Evolutionary conservation across 2,888 invertebrate genomes (phyloP), one percentile per base, ranked within the genome.

Genomic region (Athrips mouffetella): DNA sequence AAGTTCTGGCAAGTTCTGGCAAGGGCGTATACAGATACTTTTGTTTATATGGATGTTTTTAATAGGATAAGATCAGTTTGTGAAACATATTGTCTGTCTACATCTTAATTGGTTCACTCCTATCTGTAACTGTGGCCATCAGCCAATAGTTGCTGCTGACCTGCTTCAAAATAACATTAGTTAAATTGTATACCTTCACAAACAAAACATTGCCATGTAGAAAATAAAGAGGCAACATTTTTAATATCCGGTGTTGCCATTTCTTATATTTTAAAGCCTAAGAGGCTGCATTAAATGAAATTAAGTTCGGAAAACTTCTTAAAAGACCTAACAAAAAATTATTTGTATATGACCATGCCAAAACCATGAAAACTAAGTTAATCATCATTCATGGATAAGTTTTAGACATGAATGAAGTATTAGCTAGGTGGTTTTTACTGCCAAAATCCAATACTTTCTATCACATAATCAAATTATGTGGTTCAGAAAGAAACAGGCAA

Each of bases 391-490:
- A 67, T 75, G 75, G 63, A 45, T 45, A 33, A 16, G 21, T 23
- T 11, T 44, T 21, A 44, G 11, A 44, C 45, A 33, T 13, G 79
- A 82, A 81, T 76, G 65, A 62, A 69, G 74, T 65, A 59, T 62
- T 80, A 81, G 82, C 70, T 51, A 58, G 60, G 66, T 71, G 60
- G 70, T 69, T 51, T 44, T 25, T 30, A 41, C 41, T 47, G 50
- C 47, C 57, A 58, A 57, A 60, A 49, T 50, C 48, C 33, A 23
- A 8, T 41, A 33, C 75, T 81, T 80, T 84, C 83, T 70, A 70
- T 65, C 72, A 60, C 76, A 70, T 86, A 86, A 81, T 77, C 0
- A 62, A 66, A 73, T 84, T 86, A 86, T 68, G 73, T 66, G 60
- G 65, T 49, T 61, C 60, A 54, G 80, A 81, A 80, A 80, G 78